Percentiles rank a stretch among this genome's conserved stretches.
Conservation (phyloP, 92 coral and sea anemone species). For the Chrysogorgia sp. region DNA sequence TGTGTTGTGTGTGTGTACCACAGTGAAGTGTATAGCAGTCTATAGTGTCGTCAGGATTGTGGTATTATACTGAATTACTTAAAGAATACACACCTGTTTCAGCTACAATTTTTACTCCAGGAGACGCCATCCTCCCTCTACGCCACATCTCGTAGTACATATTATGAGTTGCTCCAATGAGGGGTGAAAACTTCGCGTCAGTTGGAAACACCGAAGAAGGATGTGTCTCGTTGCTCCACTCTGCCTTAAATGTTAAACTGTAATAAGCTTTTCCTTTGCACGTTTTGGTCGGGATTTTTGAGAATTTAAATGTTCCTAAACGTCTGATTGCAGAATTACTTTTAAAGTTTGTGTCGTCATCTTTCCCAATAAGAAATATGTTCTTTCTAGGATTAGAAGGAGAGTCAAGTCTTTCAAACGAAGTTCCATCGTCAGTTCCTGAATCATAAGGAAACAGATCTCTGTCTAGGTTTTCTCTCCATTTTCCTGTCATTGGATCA, state of each 20-base stretch:
- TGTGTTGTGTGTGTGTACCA: too few relatives aligned
- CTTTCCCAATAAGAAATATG: slow-evolving; percentile 12
- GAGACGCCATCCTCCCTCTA: slow-evolving; percentile 46
- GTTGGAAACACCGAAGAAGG: slow-evolving; percentile 36
- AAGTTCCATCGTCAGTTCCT: slow-evolving; percentile 18
- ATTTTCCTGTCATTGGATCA: slow-evolving; percentile 20
- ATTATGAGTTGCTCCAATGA: slow-evolving; percentile 65
- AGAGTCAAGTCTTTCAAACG: slow-evolving; percentile 16
- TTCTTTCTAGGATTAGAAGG: slow-evolving; percentile 4
- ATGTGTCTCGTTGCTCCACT: slow-evolving; percentile 57
- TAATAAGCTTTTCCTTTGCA: slow-evolving; percentile 63
- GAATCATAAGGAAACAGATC: slow-evolving; percentile 16
- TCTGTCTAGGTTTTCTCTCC: slow-evolving; percentile 1
- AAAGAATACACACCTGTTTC: slow-evolving; percentile 53
- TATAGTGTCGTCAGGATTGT: too few relatives aligned
- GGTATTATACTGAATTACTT: too few relatives aligned
- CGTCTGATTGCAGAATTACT: slow-evolving; percentile 20
- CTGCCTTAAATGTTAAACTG: slow-evolving; percentile 42
- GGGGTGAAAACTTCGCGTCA: slow-evolving; percentile 58
- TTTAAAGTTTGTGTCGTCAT: slow-evolving; percentile 28
- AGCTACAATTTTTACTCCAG: slow-evolving; percentile 60
- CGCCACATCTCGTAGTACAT: slow-evolving; percentile 65
- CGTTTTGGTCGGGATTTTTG: background rate
- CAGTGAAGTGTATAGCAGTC: too few relatives aligned
- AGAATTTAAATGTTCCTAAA: slow-evolving; percentile 23